These are phyloP conservation scores for human (Homo sapiens) DNA, from an alignment of 2,113 vertebrate genomes.

Conservation along the genomic window DNA sequence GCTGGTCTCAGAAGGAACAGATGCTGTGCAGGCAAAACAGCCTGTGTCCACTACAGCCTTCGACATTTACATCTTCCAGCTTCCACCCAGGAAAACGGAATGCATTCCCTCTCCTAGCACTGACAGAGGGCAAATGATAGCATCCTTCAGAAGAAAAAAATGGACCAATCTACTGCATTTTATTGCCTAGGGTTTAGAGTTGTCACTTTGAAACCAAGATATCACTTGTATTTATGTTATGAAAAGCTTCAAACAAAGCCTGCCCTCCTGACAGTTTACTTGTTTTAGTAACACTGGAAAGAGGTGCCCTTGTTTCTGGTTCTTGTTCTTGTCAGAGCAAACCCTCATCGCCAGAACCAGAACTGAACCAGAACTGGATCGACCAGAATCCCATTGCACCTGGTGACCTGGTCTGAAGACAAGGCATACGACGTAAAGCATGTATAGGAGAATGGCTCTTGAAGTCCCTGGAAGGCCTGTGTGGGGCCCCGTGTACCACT, in stretches of 20 bases:
- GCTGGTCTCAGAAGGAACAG: neutral
- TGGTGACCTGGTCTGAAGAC: neutral
- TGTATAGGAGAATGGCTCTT: rapidly evolving
- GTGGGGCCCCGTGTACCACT: neutral
- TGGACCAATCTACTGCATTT: neutral
- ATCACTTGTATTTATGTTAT: neutral
- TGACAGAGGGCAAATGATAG: neutral
- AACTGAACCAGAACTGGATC: neutral
- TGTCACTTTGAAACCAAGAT: neutral
- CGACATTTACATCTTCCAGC: neutral
- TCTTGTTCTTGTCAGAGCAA: neutral
- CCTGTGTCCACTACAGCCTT: neutral
- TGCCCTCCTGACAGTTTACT: neutral
- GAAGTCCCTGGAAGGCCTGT: neutral
- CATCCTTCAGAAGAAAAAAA: neutral
- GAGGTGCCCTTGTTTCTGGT: neutral
- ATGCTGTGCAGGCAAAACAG: rapidly evolving
- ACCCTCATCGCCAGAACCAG: neutral
- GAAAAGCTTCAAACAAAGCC: neutral
- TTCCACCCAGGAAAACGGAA: neutral
- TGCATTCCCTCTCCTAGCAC: neutral
- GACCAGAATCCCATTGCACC: rapidly evolving
- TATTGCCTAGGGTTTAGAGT: neutral
- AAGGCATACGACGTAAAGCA: neutral
- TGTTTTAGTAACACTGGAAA: neutral